A percentile compares a stretch with the other conserved stretches of the same genome.
Evolutionary conservation across 2,113 vertebrate genomes (phyloP).

Genomic region (Anhinga anhinga): DNA sequence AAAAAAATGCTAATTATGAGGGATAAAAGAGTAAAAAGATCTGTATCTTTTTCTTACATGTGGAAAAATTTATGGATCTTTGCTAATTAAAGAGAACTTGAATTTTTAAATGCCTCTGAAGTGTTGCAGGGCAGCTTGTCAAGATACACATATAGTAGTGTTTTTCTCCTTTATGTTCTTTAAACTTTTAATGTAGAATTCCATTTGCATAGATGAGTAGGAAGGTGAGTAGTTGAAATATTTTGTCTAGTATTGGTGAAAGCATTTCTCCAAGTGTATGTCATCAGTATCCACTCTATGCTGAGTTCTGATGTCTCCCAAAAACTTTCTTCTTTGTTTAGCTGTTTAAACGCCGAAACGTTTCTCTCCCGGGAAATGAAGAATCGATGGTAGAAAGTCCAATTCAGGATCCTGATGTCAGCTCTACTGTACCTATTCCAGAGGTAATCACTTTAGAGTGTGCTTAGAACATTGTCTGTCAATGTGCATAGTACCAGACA

Average conservation of each 20-base stretch:
- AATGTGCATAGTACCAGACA: background rate
- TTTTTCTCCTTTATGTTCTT: background rate
- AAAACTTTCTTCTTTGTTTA: slow-evolving; percentile 52
- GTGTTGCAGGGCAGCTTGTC: background rate
- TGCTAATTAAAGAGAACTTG: background rate
- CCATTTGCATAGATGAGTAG: background rate
- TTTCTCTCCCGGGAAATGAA: slow-evolving; percentile 81
- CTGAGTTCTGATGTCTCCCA: background rate
- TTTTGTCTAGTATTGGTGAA: background rate
- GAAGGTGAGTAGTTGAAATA: background rate
- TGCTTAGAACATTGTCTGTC: background rate
- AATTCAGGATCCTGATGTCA: slow-evolving; percentile 91
- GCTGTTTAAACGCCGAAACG: slow-evolving; percentile 92
- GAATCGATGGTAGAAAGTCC: slow-evolving; percentile 90
- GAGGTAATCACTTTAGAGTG: slow-evolving; percentile 73
- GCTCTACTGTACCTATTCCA: slow-evolving; percentile 87
- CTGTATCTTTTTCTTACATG: background rate
- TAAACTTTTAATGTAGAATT: background rate
- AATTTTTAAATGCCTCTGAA: background rate
- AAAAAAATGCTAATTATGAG: background rate
- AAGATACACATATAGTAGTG: background rate
- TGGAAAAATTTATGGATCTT: background rate
- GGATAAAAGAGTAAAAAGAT: background rate
- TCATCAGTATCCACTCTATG: background rate
- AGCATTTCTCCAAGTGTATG: background rate